Conservation (phyloP, 2,113 vertebrate genomes). For the Lichenostomus cassidix region DNA sequence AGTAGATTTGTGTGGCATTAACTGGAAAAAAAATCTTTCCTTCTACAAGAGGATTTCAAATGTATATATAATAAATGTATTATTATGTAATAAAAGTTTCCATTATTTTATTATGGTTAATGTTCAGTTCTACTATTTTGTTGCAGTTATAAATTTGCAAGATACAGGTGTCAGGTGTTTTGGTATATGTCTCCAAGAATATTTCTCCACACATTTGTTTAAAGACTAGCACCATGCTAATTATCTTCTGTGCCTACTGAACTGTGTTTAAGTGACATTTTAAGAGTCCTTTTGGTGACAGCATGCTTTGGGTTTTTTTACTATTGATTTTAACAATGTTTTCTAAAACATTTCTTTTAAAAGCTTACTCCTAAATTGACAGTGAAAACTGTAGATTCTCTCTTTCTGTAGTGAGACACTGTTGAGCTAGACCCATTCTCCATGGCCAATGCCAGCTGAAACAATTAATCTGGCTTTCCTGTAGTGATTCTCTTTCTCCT, state of each 20-base stretch:
- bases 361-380: background rate
- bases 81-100: background rate
- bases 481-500: background rate
- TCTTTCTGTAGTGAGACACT: background rate
- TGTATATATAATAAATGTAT: background rate
- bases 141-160: background rate
- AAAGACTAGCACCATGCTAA: background rate
- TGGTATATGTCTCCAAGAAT: background rate
- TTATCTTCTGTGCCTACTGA: background rate
- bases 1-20: background rate
- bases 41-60: background rate
- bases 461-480: background rate
- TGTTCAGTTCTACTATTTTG: background rate
- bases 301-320: background rate
- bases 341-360: background rate
- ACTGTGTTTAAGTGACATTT: background rate
- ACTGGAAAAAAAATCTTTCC: background rate
- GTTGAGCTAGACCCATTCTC: background rate
- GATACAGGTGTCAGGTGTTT: background rate
- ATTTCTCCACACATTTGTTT: background rate
- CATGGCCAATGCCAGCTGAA: background rate
- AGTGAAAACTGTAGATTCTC: background rate
- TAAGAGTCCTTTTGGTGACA: background rate
- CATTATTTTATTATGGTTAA: background rate
- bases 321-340: background rate